Evolutionary conservation across 1,140 invertebrate species (phyloP), one percentile per base, ranked within the genome.

Genomic region (Sycobia sp.): DNA sequence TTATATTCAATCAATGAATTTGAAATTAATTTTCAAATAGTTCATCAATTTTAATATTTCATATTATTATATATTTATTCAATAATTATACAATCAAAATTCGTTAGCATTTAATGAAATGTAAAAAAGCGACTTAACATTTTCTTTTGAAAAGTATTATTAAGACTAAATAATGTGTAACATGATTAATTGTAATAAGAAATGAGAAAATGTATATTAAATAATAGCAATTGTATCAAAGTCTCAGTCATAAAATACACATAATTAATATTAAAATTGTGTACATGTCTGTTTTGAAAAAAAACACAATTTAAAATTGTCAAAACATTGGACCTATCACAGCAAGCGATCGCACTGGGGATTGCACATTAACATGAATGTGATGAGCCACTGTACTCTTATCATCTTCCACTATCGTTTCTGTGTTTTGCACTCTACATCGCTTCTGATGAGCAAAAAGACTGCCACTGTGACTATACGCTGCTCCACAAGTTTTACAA

Each of bases 401-500:
- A 68, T 73, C 69, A 39, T 79, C 76, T 5, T 80, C 76, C 7
- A 79, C 75, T 8, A 73, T 70, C 2, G 76, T 69, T 7, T 81
- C 80, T 27, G 71, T 73, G 49, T 77, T 81, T 23, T 82, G 80
- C 7, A 72, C 75, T 29, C 78, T 68, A 51, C 80, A 82, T 16
- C 80, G 70, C 49, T 82, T 81, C 58, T 87, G 85, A 72, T 84
- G 82, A 7, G 78, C 79, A 29, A 82, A 82, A 10, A 84, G 66
- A 62, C 80, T 80, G 1, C 79, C 80, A 44, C 79, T 82, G 61
- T 84, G 79, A 50, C 79, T 82, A 58, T 82, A 83, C 16, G 79
- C 80, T n/a, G 78, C 79, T 1, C 84, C 83, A 69, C 84, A 86
- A 3, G 84, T 80, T 44, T 84, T 84, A 68, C 85, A 86, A 9